These are phyloP conservation scores for Therioaphis trifolii DNA, from an alignment of 2,888 invertebrate species.

Conservation along the genomic window DNA sequence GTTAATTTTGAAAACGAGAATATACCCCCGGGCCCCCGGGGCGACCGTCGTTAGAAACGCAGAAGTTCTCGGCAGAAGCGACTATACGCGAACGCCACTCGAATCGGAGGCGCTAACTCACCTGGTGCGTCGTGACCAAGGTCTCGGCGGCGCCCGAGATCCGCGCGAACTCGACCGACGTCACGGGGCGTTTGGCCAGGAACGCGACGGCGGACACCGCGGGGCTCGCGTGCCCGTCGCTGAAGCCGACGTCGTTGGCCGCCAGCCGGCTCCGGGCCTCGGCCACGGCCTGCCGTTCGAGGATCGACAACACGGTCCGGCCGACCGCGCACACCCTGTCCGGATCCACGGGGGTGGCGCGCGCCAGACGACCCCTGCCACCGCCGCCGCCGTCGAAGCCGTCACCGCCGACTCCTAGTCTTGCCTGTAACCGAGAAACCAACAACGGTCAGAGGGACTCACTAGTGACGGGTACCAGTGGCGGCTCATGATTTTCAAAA, in stretches of 20 bases:
- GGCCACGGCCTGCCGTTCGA: constrained; percentile 23
- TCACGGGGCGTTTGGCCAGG: constrained; percentile 63
- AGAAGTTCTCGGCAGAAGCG: too few relatives aligned
- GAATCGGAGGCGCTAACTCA: too few relatives aligned
- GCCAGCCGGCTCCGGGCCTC: background rate
- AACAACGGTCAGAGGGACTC: too few relatives aligned
- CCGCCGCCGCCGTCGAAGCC: background rate
- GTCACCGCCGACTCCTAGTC: constrained; percentile 21
- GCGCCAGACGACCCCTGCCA: background rate
- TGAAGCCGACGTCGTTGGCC: background rate
- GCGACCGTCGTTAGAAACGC: too few relatives aligned
- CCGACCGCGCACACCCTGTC: constrained; percentile 14
- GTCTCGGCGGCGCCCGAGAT: background rate
- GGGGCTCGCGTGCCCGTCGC: constrained; percentile 28
- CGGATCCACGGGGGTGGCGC: background rate
- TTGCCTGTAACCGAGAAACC: constrained; percentile 7
- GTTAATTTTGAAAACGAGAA: too few relatives aligned
- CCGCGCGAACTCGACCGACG: background rate
- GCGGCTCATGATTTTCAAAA: too few relatives aligned
- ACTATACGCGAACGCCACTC: too few relatives aligned
- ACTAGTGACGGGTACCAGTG: too few relatives aligned
- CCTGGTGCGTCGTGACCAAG: constrained; percentile 28
- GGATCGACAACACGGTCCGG: background rate
- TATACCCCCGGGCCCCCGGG: too few relatives aligned
- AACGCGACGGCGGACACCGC: background rate